Conservation (phyloP, 2,797 vertebrate species). For the Onychomys torridus region DNA sequence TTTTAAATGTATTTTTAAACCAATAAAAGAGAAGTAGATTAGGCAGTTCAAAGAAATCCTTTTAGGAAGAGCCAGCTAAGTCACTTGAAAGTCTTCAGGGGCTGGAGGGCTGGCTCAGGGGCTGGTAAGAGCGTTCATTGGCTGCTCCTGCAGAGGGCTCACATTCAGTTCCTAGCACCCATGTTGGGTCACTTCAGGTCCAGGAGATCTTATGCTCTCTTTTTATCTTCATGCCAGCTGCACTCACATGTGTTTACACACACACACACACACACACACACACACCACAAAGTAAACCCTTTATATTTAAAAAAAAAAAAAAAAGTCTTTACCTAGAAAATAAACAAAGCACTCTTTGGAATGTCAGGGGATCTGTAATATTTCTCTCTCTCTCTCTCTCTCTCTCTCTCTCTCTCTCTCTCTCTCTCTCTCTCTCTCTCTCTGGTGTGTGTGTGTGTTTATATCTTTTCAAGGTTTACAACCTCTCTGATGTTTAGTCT, state of each 20-base stretch:
- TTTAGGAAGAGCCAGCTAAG: not conserved
- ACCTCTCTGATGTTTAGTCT: not conserved
- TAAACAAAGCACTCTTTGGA: not conserved
- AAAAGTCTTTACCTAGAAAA: not conserved
- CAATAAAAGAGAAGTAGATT: conserved; percentile 62
- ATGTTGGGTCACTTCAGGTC: not conserved
- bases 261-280: not conserved
- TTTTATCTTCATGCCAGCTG: not conserved
- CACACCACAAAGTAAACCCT: not conserved
- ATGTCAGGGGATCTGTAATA: not conserved
- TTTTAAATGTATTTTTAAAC: conserved; percentile 64
- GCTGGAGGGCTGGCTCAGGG: not conserved
- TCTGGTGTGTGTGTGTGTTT: not conserved
- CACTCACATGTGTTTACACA: not conserved
- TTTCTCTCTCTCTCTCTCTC: not conserved
- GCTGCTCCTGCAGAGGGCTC: not conserved
- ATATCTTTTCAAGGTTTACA: not conserved
- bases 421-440: not conserved
- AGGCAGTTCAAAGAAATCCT: conserved; percentile 33
- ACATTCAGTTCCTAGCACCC: not conserved
- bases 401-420: no score
- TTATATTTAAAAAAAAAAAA: not conserved
- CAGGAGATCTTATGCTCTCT: not conserved
- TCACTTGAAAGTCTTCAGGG: conserved; percentile 11
- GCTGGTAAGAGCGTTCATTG: not conserved